Evolutionary conservation across 1,140 invertebrate species (phyloP), one percentile per base, ranked within the genome.

Genomic region (Bicyclus anynana): DNA sequence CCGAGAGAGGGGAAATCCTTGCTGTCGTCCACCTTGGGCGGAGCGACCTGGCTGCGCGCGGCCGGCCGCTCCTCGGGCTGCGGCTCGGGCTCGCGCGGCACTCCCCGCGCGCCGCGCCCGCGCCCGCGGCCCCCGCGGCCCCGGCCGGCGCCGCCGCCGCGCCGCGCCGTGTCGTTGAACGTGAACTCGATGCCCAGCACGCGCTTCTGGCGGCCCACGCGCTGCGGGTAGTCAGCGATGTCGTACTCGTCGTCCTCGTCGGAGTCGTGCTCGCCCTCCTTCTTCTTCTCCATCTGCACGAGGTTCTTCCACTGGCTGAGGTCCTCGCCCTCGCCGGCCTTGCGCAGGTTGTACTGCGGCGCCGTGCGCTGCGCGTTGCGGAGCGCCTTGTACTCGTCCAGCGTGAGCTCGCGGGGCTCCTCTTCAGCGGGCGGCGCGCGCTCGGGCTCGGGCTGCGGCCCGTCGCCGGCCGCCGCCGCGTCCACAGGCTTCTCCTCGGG

Each of bases 21-120:
- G 90, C 97, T 97, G 89, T 98, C 97, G 83, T 98, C 96, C 48
- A 98, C 96, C 86, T 97, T 97, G 16, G 97, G 97, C 76, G 96
- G 96, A 62, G 93, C 89, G 21, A 86, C 88, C 13, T 85, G 81
- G 59, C 78, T 80, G 16, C 18, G 16, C 10, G 2, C 17, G 17
- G 7, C 17, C 17, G 40, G 40, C 40, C 40, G 40, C 40, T 44
- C 40, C 40, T 44, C 40, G 18, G 14, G 40, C 5, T 9, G 17
- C 14, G 17, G 5, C 40, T 44, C 40, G 2, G 17, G 16, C 17
- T 44, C 40, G 9, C 40, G 40, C 9, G 40, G 40, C 77, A 70
- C 27, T 69, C 40, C 40, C 3, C 40, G 18, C 0, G 17, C 16
- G 6, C 14, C 14, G 40, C 14, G 70, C 40, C 16, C 40, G 7